A percentile compares a stretch with the other conserved stretches of the same genome.
Evolutionary conservation across 2,888 invertebrate species (phyloP).

Genomic region (Sceliomorpha sp.): DNA sequence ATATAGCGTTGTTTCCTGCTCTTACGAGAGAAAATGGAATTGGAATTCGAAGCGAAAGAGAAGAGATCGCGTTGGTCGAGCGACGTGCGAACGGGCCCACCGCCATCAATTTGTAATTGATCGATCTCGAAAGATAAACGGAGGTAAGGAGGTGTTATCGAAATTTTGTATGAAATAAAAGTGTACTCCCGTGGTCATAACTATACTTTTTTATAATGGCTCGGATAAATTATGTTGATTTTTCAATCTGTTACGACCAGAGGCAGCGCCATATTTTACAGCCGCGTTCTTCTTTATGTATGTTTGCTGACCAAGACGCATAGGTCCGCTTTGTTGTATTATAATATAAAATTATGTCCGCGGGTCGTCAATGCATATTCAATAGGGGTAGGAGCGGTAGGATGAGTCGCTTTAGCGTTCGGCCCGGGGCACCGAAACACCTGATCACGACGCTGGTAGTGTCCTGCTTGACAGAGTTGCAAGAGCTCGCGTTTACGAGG

Average conservation of each 20-base stretch:
- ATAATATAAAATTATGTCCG: slow-evolving; percentile 48
- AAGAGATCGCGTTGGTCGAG: too few relatives aligned
- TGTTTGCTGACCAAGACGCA: slow-evolving; percentile 31
- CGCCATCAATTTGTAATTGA: too few relatives aligned
- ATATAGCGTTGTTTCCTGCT: too few relatives aligned
- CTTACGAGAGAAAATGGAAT: too few relatives aligned
- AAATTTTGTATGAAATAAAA: too few relatives aligned
- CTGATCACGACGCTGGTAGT: slow-evolving; percentile 42
- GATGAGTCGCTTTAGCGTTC: slow-evolving; percentile 14
- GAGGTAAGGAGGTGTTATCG: too few relatives aligned
- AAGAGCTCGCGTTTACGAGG: slow-evolving; percentile 51
- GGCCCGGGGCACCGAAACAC: slow-evolving; percentile 40
- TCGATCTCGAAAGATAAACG: too few relatives aligned
- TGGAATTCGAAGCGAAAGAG: too few relatives aligned
- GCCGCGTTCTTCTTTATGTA: slow-evolving; percentile 13
- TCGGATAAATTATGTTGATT: slow-evolving; percentile 28
- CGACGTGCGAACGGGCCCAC: too few relatives aligned
- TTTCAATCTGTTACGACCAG: slow-evolving; percentile 20
- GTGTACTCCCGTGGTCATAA: too few relatives aligned
- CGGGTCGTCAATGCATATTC: slow-evolving; percentile 49
- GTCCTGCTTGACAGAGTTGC: slow-evolving; percentile 47
- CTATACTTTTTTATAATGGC: slow-evolving; percentile 4
- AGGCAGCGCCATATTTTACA: slow-evolving; percentile 12
- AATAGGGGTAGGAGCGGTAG: slow-evolving; percentile 19
- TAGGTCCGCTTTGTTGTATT: slow-evolving; percentile 31